Evolutionary conservation across 2,888 invertebrate species (phyloP).

Genomic region (Cerastoderma edule): DNA sequence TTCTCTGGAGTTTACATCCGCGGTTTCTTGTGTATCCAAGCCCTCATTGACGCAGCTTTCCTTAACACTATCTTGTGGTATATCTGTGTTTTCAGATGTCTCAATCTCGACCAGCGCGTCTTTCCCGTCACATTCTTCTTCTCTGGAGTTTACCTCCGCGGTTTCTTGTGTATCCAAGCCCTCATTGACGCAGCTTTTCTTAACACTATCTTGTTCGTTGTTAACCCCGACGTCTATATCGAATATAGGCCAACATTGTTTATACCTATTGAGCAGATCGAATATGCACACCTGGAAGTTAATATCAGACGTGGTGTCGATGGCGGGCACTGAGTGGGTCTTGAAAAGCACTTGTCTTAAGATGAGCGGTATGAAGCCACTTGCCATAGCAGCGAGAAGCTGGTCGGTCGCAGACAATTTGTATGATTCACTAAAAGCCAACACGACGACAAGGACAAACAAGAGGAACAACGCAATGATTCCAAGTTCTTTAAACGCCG

Average conservation of each 20-base stretch:
- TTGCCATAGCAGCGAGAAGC: constrained; percentile 58
- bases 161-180: neutral
- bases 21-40: constrained; percentile 7
- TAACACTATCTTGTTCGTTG: neutral
- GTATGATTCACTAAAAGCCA: constrained; percentile 66
- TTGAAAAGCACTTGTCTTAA: constrained; percentile 60
- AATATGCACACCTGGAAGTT: constrained; percentile 55
- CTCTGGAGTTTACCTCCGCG: neutral
- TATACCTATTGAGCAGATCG: constrained; percentile 39
- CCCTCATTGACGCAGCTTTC: neutral
- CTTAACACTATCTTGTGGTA: neutral
- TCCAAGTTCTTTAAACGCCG: constrained; percentile 51
- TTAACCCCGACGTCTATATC: constrained; percentile 42
- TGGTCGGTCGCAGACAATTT: constrained; percentile 60
- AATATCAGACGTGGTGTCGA: constrained; percentile 39
- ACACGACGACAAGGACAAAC: constrained; percentile 62
- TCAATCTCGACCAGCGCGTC: neutral
- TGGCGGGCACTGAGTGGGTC: constrained; percentile 27
- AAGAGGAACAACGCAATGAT: constrained; percentile 57
- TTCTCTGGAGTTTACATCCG: too few species aligned
- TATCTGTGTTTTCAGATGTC: neutral
- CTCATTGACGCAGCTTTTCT: neutral
- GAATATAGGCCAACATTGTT: constrained; percentile 53
- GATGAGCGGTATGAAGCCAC: constrained; percentile 66
- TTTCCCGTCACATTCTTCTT: neutral